phyloP scores from a whole-genome alignment of 2,113 vertebrate genomes.

The Myotis yumanensis region DNA sequence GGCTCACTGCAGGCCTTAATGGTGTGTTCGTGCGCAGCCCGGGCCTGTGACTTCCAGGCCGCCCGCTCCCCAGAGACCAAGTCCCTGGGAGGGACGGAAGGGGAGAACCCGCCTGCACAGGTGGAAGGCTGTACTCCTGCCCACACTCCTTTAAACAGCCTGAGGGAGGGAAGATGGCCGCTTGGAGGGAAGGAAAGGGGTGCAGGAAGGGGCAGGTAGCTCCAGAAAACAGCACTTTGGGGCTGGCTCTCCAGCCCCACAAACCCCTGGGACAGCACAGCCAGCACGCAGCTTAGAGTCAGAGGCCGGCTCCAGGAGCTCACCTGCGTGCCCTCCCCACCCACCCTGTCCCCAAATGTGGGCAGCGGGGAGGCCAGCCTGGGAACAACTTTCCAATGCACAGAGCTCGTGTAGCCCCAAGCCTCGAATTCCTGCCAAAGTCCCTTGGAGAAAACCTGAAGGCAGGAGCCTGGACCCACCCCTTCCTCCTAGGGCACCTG shows the following conservation, averaged over 20 bases:
- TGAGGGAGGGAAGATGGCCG: background rate
- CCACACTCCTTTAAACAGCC: background rate
- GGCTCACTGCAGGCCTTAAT: conserved; percentile 68
- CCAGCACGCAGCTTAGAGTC: background rate
- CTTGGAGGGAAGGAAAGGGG: background rate
- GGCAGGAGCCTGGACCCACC: background rate
- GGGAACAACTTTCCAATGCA: conserved; percentile 40
- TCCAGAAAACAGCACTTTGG: background rate
- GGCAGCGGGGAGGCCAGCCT: conserved; percentile 11
- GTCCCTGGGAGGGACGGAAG: background rate
- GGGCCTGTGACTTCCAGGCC: background rate
- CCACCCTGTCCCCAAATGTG: accelerated
- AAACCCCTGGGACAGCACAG: background rate
- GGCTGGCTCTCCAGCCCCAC: background rate
- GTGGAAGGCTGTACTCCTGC: background rate
- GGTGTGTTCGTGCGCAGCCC: conserved; percentile 41
- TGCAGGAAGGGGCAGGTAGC: background rate
- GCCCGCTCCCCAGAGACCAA: background rate
- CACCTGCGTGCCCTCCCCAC: background rate
- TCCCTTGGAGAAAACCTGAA: conserved; percentile 40
- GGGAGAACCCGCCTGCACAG: background rate
- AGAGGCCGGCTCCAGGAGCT: background rate
- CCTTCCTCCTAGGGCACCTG: conserved; percentile 41
- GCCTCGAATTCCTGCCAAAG: conserved; percentile 68
- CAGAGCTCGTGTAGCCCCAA: background rate